Evolutionary conservation across 2,888 invertebrate genomes (phyloP).

Genomic region (Nomada fabriciana): DNA sequence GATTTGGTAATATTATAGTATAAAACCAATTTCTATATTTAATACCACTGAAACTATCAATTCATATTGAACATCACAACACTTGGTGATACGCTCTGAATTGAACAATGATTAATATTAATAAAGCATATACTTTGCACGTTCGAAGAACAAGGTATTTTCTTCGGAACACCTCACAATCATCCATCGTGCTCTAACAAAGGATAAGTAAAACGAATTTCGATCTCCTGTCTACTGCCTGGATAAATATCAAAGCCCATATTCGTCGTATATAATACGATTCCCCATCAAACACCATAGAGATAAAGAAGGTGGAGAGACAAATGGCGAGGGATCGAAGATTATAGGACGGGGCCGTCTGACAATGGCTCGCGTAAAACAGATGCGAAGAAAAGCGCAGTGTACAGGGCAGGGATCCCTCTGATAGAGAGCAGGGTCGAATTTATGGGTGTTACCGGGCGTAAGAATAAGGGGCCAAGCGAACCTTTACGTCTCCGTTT

Average conservation of each 20-base stretch:
- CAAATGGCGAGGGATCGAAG: constrained; percentile 30
- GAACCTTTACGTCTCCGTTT: constrained; percentile 74
- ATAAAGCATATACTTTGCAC: too few species aligned
- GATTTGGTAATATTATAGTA: too few species aligned
- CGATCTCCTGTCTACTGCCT: too few species aligned
- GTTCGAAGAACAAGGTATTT: too few species aligned
- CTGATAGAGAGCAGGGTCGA: constrained; percentile 74
- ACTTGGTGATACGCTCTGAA: too few species aligned
- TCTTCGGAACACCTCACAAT: too few species aligned
- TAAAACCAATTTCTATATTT: too few species aligned
- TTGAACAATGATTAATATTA: too few species aligned
- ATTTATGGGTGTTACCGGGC: constrained; percentile 76
- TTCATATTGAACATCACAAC: too few species aligned
- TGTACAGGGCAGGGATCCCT: constrained; percentile 64
- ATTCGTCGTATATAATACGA: not conserved
- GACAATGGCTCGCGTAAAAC: constrained; percentile 75
- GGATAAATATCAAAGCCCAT: not conserved
- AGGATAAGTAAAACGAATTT: not conserved
- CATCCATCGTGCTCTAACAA: not conserved
- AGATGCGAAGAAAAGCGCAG: constrained; percentile 59
- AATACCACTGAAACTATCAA: too few species aligned
- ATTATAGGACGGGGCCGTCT: constrained; percentile 43
- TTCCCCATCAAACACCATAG: not conserved
- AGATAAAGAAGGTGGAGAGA: not conserved
- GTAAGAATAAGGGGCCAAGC: constrained; percentile 72